phyloP scores from a whole-genome alignment of 2,888 invertebrate species.

The Tenthredo amoena region DNA sequence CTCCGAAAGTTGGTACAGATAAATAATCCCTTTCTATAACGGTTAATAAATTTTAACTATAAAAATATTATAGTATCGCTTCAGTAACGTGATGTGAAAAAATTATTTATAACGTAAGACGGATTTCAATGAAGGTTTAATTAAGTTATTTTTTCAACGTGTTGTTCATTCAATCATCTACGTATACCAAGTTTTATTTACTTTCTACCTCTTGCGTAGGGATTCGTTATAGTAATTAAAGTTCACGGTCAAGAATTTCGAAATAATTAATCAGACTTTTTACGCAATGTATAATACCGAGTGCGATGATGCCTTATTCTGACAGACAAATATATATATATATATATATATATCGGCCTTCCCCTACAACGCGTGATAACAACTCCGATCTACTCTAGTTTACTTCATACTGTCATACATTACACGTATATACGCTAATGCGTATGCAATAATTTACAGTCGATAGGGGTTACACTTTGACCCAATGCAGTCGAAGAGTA shows the following conservation, averaged over 20 bases:
- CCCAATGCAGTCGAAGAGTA: neutral
- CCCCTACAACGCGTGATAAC: neutral
- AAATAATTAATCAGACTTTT: neutral
- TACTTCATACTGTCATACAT: neutral
- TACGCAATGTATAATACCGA: neutral
- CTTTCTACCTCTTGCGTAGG: neutral
- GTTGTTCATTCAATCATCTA: neutral
- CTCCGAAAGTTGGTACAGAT: neutral
- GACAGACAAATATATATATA: neutral
- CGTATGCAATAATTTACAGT: neutral
- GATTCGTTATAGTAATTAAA: neutral
- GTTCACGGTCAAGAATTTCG: neutral
- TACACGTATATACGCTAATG: neutral
- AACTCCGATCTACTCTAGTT: neutral
- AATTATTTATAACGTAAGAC: neutral
- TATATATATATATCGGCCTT: neutral
- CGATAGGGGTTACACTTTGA: conserved; percentile 10
- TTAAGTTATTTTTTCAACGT: neutral
- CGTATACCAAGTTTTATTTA: neutral
- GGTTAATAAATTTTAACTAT: neutral
- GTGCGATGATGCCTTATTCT: neutral
- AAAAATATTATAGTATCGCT: neutral
- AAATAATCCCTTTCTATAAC: neutral
- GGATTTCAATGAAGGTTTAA: neutral
- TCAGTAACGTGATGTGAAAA: neutral